These are phyloP conservation scores for Parasteatoda lunata DNA, from an alignment of 2,888 invertebrate genomes.

Conservation along the genomic window DNA sequence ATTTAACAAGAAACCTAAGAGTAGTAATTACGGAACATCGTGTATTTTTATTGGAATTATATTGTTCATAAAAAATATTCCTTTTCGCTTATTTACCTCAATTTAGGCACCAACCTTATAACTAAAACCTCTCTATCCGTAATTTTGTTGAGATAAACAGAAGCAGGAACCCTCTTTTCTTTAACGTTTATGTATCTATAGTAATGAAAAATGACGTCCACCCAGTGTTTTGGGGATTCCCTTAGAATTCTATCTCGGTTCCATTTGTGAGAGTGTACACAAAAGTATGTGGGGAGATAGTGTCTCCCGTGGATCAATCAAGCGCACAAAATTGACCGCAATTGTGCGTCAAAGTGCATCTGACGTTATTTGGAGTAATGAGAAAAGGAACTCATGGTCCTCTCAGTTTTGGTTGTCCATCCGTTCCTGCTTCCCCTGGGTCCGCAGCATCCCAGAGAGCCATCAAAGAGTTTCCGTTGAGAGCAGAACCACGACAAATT, in stretches of 20 bases:
- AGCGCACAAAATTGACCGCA: conserved; percentile 58
- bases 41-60: too few relatives aligned
- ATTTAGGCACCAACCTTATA: too few relatives aligned
- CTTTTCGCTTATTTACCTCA: too few relatives aligned
- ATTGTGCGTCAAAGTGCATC: conserved; percentile 65
- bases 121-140: too few relatives aligned
- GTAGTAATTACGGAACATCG: too few relatives aligned
- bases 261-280: conserved; percentile 49
- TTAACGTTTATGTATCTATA: conserved; percentile 21
- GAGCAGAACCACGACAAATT: conserved; percentile 50
- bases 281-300: conserved; percentile 1
- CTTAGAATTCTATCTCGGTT: conserved; percentile 51
- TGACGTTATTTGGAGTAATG: conserved; percentile 61
- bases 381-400: conserved; percentile 60
- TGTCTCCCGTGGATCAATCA: conserved; percentile 51
- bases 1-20: too few relatives aligned
- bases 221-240: conserved; percentile 40
- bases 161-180: not conserved
- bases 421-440: conserved; percentile 20
- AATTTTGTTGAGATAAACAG: not conserved
- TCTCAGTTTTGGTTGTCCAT: conserved; percentile 29
- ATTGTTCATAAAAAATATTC: too few relatives aligned
- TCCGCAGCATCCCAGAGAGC: conserved; percentile 5
- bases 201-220: conserved; percentile 43
- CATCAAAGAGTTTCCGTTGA: conserved; percentile 54